Conservation (phyloP, 2,113 vertebrate genomes). For the Circaetus gallicus region DNA sequence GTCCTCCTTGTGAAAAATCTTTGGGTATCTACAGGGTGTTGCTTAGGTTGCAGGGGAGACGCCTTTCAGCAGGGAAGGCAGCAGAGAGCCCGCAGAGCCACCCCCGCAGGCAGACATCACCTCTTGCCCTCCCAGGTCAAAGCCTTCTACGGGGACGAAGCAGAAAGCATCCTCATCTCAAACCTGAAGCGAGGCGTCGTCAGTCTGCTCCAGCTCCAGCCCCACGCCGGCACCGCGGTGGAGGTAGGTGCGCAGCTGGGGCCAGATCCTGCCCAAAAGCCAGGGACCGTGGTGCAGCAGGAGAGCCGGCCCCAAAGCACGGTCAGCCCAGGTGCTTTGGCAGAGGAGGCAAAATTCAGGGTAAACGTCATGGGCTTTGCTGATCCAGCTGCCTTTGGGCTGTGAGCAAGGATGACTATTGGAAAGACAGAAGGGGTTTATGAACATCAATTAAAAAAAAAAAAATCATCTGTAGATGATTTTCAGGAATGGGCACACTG, state of each 20-base stretch:
- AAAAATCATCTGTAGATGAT: background rate
- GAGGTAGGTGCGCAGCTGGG: constrained; percentile 39
- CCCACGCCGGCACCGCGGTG: background rate
- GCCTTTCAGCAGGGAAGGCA: background rate
- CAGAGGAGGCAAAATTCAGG: background rate
- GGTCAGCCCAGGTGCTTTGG: background rate
- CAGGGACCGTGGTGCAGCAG: background rate
- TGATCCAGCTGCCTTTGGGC: background rate
- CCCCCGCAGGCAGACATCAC: background rate
- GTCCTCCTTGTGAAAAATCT: background rate
- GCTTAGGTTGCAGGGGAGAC: background rate
- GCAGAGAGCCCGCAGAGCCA: background rate
- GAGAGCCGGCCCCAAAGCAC: background rate
- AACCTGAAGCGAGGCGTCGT: constrained; percentile 60
- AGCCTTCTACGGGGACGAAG: background rate
- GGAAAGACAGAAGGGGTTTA: background rate
- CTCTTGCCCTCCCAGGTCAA: constrained; percentile 19
- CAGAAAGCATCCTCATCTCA: background rate
- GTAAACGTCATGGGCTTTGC: background rate
- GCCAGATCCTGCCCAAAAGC: background rate
- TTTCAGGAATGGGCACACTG: background rate
- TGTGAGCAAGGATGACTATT: background rate
- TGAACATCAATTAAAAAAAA: no score
- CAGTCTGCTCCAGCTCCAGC: constrained; percentile 63
- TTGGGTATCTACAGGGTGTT: background rate